These are phyloP conservation scores for Lethrus apterus DNA, from an alignment of 1,140 invertebrate species.

Conservation along the genomic window DNA sequence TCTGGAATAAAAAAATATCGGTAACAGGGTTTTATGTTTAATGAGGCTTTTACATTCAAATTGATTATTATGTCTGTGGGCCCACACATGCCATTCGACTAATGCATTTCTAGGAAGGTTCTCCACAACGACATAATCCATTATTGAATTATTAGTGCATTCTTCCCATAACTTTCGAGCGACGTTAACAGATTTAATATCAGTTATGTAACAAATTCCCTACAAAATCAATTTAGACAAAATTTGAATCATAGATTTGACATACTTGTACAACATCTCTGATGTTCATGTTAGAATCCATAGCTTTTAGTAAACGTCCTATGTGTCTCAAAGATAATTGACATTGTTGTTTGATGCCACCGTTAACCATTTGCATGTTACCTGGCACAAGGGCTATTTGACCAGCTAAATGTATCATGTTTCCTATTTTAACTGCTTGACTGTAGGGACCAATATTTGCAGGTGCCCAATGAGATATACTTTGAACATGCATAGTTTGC, in stretches of 20 bases:
- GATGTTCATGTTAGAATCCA: conserved; percentile 65
- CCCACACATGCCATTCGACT: conserved; percentile 89
- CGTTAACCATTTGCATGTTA: conserved; percentile 62
- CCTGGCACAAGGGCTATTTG: conserved; percentile 87
- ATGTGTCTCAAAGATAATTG: conserved; percentile 77
- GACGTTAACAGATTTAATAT: conserved; percentile 58
- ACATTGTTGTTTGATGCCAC: conserved; percentile 69
- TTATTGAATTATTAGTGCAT: conserved; percentile 76
- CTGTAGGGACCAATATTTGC: conserved; percentile 95
- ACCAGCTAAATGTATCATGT: conserved; percentile 80
- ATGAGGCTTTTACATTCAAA: conserved; percentile 65
- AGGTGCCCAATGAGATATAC: conserved; percentile 92
- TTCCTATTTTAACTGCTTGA: conserved; percentile 73
- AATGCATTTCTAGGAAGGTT: conserved; percentile 70
- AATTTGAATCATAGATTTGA: neutral
- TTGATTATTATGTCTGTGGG: conserved; percentile 74
- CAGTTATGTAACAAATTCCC: conserved; percentile 76
- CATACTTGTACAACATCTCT: conserved; percentile 66
- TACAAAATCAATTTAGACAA: conserved; percentile 35
- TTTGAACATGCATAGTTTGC: conserved; percentile 86
- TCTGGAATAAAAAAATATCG: conserved; percentile 50
- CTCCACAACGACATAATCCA: conserved; percentile 78
- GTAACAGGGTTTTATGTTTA: neutral
- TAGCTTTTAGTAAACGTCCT: conserved; percentile 67
- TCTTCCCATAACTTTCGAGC: conserved; percentile 74